Percentiles rank a stretch among this genome's conserved stretches.
phyloP scores from a whole-genome alignment of 2,797 vertebrate species.

The Gastrophryne carolinensis region DNA sequence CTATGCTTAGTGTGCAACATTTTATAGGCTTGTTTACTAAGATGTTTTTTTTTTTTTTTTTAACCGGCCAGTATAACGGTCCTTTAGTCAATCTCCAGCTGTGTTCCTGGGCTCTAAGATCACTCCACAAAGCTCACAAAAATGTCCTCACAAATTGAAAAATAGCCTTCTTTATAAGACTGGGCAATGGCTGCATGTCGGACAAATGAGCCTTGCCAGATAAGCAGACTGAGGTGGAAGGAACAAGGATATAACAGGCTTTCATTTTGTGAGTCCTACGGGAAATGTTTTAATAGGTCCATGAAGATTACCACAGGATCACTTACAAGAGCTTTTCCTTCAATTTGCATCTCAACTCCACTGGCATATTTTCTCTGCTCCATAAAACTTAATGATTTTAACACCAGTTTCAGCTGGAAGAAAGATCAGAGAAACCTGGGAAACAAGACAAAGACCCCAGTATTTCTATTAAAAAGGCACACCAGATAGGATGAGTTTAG shows the following conservation, averaged over 20 bases:
- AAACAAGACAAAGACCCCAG: not conserved
- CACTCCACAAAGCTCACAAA: not conserved
- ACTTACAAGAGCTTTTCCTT: constrained; percentile 50
- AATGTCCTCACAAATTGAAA: constrained; percentile 12
- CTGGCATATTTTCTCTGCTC: constrained; percentile 46
- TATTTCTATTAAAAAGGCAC: not conserved
- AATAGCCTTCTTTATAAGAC: constrained; percentile 4
- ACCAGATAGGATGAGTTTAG: not conserved
- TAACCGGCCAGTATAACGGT: not conserved
- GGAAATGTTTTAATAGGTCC: constrained; percentile 40
- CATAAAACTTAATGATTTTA: constrained; percentile 54
- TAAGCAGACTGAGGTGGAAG: constrained; percentile 32
- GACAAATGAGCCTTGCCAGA: constrained; percentile 34
- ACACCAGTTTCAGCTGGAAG: constrained; percentile 41
- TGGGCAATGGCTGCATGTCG: constrained; percentile 23
- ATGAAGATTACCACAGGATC: constrained; percentile 49
- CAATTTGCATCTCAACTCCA: constrained; percentile 50
- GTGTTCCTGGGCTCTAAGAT: not conserved
- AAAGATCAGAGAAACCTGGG: not conserved
- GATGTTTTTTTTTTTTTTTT: too few relatives aligned
- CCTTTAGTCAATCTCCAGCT: not conserved
- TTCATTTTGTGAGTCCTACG: constrained; percentile 41
- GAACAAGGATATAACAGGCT: constrained; percentile 40
- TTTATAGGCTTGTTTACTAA: not conserved
- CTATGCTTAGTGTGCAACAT: not conserved